Percentiles rank a stretch among this genome's conserved stretches.
These are phyloP conservation scores for Peromyscus nudipes DNA, from an alignment of 2,797 vertebrate species.

Conservation along the genomic window DNA sequence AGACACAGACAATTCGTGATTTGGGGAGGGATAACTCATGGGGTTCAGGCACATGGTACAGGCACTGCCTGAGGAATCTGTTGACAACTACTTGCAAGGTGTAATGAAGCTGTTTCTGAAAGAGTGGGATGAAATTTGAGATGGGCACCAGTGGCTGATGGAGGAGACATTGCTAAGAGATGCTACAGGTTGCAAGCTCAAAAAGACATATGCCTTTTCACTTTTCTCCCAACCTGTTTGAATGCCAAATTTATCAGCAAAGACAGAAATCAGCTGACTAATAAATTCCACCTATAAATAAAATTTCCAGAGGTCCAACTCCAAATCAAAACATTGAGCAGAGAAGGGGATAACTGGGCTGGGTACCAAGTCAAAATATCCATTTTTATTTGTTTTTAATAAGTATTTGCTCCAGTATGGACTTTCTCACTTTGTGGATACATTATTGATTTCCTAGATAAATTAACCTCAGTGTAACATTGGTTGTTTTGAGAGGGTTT, in stretches of 20 bases:
- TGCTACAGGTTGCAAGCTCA: neutral
- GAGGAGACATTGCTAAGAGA: neutral
- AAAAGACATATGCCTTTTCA: neutral
- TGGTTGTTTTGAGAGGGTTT: neutral
- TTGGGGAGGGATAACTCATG: neutral
- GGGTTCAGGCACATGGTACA: neutral
- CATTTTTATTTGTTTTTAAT: neutral
- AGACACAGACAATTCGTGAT: neutral
- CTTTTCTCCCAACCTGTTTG: neutral
- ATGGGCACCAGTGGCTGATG: neutral
- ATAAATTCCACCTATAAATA: neutral
- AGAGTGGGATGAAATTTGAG: neutral
- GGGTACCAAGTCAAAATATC: neutral
- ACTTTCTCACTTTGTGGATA: neutral
- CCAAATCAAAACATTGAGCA: neutral
- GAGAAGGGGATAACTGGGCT: neutral
- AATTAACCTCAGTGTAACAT: neutral
- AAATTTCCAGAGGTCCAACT: neutral
- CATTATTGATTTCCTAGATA: slow-evolving; percentile 1
- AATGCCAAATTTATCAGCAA: neutral
- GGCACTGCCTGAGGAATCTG: neutral
- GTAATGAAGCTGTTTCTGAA: neutral
- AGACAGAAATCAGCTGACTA: neutral
- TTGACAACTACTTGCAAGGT: neutral
- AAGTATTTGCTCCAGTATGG: neutral